Evolutionary conservation across 2,113 vertebrate species (phyloP).

Genomic region (Montifringilla adamsi): DNA sequence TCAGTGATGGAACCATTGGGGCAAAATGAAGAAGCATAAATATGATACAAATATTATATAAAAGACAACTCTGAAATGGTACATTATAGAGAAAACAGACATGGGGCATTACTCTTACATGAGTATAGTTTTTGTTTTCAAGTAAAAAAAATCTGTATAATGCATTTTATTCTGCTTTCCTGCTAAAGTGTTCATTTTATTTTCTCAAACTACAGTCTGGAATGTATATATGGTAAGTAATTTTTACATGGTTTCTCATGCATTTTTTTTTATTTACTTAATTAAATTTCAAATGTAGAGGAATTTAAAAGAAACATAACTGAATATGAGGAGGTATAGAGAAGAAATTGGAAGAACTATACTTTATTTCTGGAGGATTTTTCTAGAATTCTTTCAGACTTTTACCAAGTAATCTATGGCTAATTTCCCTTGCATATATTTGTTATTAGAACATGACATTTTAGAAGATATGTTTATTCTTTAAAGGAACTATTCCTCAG

Average conservation of each 20-base stretch:
- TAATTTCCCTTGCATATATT: neutral
- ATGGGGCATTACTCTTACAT: neutral
- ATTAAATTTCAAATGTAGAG: neutral
- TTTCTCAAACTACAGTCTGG: neutral
- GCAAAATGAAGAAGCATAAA: neutral
- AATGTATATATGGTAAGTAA: neutral
- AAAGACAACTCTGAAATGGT: neutral
- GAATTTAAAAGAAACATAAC: neutral
- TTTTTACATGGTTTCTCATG: neutral
- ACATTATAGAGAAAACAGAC: neutral
- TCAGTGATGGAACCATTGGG: neutral
- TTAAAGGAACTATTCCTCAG: neutral
- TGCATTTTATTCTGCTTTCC: neutral
- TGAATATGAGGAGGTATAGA: neutral
- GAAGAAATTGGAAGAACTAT: neutral
- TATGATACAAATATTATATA: neutral
- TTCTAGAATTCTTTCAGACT: neutral
- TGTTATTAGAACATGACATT: neutral
- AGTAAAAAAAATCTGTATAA: neutral
- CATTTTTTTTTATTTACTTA: neutral
- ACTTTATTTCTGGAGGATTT: neutral
- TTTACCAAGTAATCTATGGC: neutral
- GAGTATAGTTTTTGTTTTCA: neutral
- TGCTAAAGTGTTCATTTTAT: neutral
- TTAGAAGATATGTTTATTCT: neutral